These are phyloP conservation scores for Tribolium castaneum DNA, from an alignment of 1,140 invertebrate species.

Conservation along the genomic window DNA sequence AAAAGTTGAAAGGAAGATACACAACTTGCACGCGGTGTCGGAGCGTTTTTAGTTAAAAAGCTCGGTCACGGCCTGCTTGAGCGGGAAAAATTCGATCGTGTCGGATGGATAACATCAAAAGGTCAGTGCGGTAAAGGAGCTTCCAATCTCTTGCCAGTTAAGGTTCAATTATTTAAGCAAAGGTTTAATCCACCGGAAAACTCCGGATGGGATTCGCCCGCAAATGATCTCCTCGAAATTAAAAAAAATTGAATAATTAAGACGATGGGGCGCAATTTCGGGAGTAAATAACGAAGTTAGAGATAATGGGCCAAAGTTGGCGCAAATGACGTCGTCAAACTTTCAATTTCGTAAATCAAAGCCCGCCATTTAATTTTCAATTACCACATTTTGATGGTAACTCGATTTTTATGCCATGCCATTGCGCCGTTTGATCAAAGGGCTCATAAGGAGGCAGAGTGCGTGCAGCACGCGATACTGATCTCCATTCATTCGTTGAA, in stretches of 20 bases:
- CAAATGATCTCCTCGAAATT: no score
- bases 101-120: background rate
- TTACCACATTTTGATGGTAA: background rate
- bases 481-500: constrained; percentile 51
- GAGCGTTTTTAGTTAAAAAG: background rate
- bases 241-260: background rate
- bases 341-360: background rate
- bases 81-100: background rate
- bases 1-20: background rate
- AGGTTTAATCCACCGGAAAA: background rate
- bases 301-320: background rate
- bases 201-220: background rate
- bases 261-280: no score
- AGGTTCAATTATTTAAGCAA: background rate
- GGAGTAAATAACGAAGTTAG: no score
- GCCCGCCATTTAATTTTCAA: background rate
- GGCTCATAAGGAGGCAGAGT: background rate
- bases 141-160: background rate
- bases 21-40: background rate
- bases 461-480: constrained; percentile 50
- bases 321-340: background rate
- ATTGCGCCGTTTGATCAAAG: constrained; percentile 12
- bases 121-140: background rate
- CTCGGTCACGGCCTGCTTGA: background rate
- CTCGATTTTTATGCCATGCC: background rate